These are phyloP conservation scores for Cisticola juncidis DNA, from an alignment of 2,113 vertebrate species.

Conservation along the genomic window DNA sequence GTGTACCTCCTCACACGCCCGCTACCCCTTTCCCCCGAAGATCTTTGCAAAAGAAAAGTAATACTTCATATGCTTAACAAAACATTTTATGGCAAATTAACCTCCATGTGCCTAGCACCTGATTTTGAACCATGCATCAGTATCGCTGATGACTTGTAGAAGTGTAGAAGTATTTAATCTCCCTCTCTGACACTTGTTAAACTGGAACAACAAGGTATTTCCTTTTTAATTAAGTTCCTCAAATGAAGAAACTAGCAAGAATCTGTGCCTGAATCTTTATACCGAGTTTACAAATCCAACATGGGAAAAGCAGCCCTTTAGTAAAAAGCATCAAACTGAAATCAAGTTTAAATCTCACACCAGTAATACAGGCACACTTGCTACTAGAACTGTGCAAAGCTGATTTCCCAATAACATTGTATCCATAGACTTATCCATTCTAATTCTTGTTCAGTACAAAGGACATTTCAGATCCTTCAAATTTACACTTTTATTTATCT, in stretches of 20 bases:
- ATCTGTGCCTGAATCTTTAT: accelerated
- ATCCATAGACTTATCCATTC: neutral
- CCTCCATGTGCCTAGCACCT: no score
- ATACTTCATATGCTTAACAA: accelerated
- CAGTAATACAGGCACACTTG: neutral
- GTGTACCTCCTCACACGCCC: accelerated
- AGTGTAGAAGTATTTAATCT: neutral
- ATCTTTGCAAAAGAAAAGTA: neutral
- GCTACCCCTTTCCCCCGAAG: accelerated
- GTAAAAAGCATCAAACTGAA: neutral
- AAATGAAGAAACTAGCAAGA: neutral
- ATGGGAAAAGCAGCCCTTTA: neutral
- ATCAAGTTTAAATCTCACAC: neutral
- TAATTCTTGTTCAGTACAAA: neutral
- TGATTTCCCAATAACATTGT: neutral
- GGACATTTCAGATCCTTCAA: neutral
- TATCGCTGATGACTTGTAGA: neutral
- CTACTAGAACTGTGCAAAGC: neutral
- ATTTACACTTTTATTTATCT: neutral
- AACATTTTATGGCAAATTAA: neutral
- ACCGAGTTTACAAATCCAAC: neutral
- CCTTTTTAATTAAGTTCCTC: neutral
- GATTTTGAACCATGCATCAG: neutral
- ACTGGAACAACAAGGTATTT: neutral
- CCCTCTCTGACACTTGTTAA: neutral